Evolutionary conservation across 2,888 invertebrate genomes (phyloP), one percentile per base, ranked within the genome.

Genomic region (Agrotis exclamationis): DNA sequence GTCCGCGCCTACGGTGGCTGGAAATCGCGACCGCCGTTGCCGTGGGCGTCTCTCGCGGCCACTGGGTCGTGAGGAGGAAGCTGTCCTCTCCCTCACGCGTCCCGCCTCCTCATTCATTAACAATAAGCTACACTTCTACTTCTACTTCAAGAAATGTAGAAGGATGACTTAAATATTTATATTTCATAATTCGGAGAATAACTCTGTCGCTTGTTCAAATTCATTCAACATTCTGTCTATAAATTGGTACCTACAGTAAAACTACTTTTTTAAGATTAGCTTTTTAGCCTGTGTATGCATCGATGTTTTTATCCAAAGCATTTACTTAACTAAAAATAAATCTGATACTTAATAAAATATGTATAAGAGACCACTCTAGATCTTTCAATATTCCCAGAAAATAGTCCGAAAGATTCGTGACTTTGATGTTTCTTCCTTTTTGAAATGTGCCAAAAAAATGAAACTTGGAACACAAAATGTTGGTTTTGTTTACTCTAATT

Each of bases 351-450:
- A 50, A 63, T 76, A 68, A 62, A 76, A 74, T 57, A 80, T 77
- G 72, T 66, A 72, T 18, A 67, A 73, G 39, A 28, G 18, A 44
- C 39, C 65, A 74, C 48, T 80, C 77, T 59, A 63, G 67, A 24
- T 63, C 71, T 82, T 85, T 80, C 76, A 86, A 84, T 84, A 85
- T 84, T 84, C 70, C 71, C 67, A 65, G 70, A 80, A 68, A 79
- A 85, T 80, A 76, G 74, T 80, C 80, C 66, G 66, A 82, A 87
- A 87, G 75, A 86, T 88, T 57, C 48, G 69, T 75, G 74, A 73
- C 87, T 87, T 88, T 87, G 85, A 87, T 74, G 78, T 85, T 81
- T 77, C 81, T 84, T 86, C 83, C 80, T 84, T 83, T 76, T 79
- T 58, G 73, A 82, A 70, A 78, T 70, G 63, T 70, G 65, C 64